Evolutionary conservation across 1,140 invertebrate genomes (phyloP).

Genomic region (Trichomalopsis sarcophagae): DNA sequence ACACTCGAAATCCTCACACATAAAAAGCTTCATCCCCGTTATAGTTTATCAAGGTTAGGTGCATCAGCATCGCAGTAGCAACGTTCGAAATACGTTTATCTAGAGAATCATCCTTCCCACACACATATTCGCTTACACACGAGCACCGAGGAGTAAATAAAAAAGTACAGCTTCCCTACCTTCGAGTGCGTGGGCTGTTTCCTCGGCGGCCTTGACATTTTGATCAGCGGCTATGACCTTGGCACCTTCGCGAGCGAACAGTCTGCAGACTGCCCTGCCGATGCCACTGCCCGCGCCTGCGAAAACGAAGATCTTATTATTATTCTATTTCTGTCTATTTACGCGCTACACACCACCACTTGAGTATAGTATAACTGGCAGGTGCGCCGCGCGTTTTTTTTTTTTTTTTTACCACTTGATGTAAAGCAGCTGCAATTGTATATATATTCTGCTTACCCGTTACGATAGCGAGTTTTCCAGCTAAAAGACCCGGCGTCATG

Average conservation of each 20-base stretch:
- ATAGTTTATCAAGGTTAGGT: no score
- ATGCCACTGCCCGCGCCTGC: conserved; percentile 92
- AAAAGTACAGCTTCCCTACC: conserved; percentile 54
- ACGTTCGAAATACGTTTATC: no score
- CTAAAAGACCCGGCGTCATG: conserved; percentile 57
- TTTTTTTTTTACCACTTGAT: no score
- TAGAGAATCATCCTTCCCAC: no score
- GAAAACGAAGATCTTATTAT: conserved; percentile 23
- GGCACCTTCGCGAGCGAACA: conserved; percentile 88
- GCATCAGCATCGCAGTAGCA: no score
- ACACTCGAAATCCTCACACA: no score
- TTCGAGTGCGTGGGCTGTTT: conserved; percentile 77
- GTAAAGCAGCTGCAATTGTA: not conserved
- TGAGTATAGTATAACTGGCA: not conserved
- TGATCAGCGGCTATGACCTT: conserved; percentile 86
- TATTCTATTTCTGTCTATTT: no score
- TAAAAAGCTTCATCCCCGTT: no score
- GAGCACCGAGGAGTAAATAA: no score
- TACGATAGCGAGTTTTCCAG: conserved; percentile 80
- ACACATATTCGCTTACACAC: no score
- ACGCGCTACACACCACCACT: not conserved
- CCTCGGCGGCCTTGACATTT: conserved; percentile 80
- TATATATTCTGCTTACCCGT: conserved; percentile 75
- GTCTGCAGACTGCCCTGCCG: conserved; percentile 85
- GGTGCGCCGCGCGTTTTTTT: not conserved